phyloP scores from a whole-genome alignment of 30 jellyfish, hydroid and myxozoan species.

The Mastigias papua region DNA sequence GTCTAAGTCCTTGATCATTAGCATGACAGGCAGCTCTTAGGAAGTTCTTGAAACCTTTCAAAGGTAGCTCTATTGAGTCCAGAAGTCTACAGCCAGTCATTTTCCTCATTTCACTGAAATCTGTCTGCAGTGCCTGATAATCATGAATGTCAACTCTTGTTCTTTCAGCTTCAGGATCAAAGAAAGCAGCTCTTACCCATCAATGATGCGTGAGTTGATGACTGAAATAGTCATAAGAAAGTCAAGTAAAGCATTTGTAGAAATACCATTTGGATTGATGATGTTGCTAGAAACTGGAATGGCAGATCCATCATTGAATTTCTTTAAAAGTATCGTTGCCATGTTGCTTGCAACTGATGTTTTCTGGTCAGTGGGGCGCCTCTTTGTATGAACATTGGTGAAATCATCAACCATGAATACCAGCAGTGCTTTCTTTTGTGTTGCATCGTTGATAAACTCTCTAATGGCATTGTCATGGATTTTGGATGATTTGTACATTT shows the following conservation, averaged over 20 bases:
- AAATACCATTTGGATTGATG: not conserved
- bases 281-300: not conserved
- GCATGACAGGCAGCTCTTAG: conserved; percentile 33
- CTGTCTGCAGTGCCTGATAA: conserved; percentile 14
- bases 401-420: conserved; percentile 34
- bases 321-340: conserved; percentile 45
- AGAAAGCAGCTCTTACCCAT: conserved; percentile 32
- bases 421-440: conserved; percentile 19
- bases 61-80: conserved; percentile 11
- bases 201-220: not conserved
- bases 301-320: conserved; percentile 9
- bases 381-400: conserved; percentile 13
- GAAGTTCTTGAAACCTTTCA: conserved; percentile 28
- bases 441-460: conserved; percentile 20
- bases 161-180: conserved; percentile 34
- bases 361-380: not conserved
- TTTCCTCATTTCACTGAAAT: conserved; percentile 7
- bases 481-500: not conserved
- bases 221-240: not conserved
- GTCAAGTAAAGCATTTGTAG: not conserved
- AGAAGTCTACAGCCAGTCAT: conserved; percentile 29
- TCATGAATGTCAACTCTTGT: conserved; percentile 33
- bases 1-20: not conserved
- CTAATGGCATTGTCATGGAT: not conserved
- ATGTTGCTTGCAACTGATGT: conserved; percentile 36